Evolutionary conservation across 2,888 invertebrate genomes (phyloP).

Genomic region (Achlya flavicornis): DNA sequence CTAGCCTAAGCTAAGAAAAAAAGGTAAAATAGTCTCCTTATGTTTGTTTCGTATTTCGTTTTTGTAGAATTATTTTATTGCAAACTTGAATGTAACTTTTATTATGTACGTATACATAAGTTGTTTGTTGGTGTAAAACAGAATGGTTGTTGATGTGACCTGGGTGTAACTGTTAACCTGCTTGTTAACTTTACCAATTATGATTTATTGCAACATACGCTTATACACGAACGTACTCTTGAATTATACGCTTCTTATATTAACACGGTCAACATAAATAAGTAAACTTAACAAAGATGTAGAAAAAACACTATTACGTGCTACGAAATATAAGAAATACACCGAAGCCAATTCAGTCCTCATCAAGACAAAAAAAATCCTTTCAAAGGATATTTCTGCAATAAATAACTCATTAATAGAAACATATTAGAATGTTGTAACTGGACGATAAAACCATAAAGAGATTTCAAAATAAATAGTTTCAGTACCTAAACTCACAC

Average conservation of each 20-base stretch:
- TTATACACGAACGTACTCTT: constrained; percentile 18
- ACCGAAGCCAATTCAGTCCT: neutral
- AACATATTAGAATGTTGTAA: neutral
- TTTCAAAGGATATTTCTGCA: neutral
- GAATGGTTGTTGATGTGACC: constrained; percentile 79
- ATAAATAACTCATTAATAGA: neutral
- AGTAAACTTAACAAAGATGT: neutral
- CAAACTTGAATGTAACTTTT: constrained; percentile 58
- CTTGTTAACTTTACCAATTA: constrained; percentile 65
- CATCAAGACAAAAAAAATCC: neutral
- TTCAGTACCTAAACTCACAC: constrained; percentile 28
- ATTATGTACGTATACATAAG: constrained; percentile 49
- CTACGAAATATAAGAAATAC: neutral
- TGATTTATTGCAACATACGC: constrained; percentile 60
- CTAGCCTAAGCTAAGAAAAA: constrained; percentile 80
- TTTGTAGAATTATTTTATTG: constrained; percentile 54
- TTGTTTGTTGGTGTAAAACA: constrained; percentile 49
- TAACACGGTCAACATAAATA: neutral
- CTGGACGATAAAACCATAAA: neutral
- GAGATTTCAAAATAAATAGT: neutral
- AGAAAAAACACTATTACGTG: neutral
- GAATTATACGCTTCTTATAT: neutral
- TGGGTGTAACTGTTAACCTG: constrained; percentile 74
- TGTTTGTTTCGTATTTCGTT: constrained; percentile 50
- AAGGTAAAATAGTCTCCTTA: constrained; percentile 62